Evolutionary conservation across 2,113 vertebrate species (phyloP).

Genomic region (Limnothrissa miodon): DNA sequence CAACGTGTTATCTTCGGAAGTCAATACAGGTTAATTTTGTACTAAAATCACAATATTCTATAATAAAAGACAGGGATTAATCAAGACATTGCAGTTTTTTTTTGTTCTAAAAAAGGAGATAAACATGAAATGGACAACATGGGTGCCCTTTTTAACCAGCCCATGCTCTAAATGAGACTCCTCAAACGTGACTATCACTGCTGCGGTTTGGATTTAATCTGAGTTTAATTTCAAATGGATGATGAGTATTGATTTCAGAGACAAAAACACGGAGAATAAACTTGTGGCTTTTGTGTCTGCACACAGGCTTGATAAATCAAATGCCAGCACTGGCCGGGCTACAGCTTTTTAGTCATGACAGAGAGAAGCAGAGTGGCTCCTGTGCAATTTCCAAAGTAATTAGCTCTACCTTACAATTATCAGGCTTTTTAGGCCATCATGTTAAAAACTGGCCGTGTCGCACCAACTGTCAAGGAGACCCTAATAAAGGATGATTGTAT

Average conservation of each 20-base stretch:
- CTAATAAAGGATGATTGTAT: not conserved
- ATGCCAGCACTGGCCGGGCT: slow-evolving; percentile 26
- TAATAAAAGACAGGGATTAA: slow-evolving; percentile 31
- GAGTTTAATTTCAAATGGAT: slow-evolving; percentile 85
- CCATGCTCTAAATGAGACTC: slow-evolving; percentile 69
- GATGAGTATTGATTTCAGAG: slow-evolving; percentile 89
- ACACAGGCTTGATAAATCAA: slow-evolving; percentile 49
- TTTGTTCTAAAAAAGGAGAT: slow-evolving; percentile 73
- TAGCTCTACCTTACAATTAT: slow-evolving; percentile 30
- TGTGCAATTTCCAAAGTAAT: slow-evolving; percentile 53
- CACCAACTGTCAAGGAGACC: not conserved
- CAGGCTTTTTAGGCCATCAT: not conserved
- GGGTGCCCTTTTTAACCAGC: slow-evolving; percentile 76
- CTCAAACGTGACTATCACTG: slow-evolving; percentile 52
- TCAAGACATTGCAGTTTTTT: slow-evolving; percentile 65
- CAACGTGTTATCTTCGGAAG: slow-evolving; percentile 12
- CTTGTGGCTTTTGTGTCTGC: slow-evolving; percentile 43
- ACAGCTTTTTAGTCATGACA: not conserved
- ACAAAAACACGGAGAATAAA: slow-evolving; percentile 71
- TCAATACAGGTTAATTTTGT: slow-evolving; percentile 19
- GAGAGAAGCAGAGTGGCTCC: slow-evolving; percentile 20
- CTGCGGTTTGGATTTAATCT: slow-evolving; percentile 74
- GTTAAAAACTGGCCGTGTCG: not conserved
- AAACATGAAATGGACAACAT: slow-evolving; percentile 83
- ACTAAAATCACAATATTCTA: slow-evolving; percentile 22